Evolutionary conservation across 2,797 vertebrate species (phyloP).

Genomic region (Danio aesculapii): DNA sequence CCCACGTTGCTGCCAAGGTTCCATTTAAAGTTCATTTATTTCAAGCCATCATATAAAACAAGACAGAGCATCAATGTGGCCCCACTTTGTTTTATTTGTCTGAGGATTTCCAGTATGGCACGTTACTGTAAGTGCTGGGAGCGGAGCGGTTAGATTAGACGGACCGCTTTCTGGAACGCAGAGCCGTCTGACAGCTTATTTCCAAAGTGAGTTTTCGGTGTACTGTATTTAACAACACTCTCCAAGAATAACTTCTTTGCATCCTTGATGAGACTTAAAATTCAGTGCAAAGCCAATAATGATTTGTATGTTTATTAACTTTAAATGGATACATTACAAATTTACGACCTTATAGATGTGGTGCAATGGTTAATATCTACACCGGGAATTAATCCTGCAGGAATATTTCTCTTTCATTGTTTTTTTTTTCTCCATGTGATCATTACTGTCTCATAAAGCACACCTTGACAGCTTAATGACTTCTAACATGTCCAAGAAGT

Average conservation of each 20-base stretch:
- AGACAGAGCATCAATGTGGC: constrained; percentile 86
- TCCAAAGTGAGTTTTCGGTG: neutral
- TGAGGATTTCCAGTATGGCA: constrained; percentile 83
- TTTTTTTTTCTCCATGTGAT: constrained; percentile 35
- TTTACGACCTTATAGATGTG: constrained; percentile 17
- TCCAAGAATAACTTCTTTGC: constrained; percentile 24
- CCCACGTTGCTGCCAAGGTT: constrained; percentile 85
- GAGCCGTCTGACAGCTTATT: constrained; percentile 25
- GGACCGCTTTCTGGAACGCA: constrained; percentile 17
- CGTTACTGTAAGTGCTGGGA: constrained; percentile 59
- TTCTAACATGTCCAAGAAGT: constrained; percentile 52
- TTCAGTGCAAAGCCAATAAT: constrained; percentile 26
- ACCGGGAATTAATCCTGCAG: constrained; percentile 3
- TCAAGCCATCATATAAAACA: constrained; percentile 88
- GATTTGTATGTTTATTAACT: constrained; percentile 22
- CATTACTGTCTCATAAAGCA: constrained; percentile 58
- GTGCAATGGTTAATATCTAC: constrained; percentile 23
- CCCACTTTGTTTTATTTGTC: constrained; percentile 88
- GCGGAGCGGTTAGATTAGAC: constrained; percentile 30
- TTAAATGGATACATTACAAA: constrained; percentile 15
- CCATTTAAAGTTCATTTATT: constrained; percentile 91
- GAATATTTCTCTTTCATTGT: constrained; percentile 13
- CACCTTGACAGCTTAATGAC: constrained; percentile 63
- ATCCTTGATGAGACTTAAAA: constrained; percentile 9
- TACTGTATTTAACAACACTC: constrained; percentile 4